Evolutionary conservation across 2,113 vertebrate genomes (phyloP), one percentile per base, ranked within the genome.

Genomic region (Sorex araneus): DNA sequence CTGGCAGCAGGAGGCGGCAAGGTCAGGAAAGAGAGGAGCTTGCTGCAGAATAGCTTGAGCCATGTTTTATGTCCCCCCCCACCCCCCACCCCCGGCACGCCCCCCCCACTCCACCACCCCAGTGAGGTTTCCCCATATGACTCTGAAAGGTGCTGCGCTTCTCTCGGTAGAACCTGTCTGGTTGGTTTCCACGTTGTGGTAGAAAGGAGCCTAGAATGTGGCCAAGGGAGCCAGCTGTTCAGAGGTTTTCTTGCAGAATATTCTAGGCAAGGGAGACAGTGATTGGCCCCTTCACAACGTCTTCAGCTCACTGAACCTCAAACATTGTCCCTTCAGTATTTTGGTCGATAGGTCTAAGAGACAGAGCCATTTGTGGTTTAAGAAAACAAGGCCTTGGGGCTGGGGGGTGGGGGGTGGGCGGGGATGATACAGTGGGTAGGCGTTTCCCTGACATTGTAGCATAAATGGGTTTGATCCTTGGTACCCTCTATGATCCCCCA

Each of bases 31-130:
- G 60, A 54, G 18, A 50, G 45, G 18, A 91, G 83, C 54, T 4
- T 83, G 60, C 74, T 83, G 60, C 74, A 82, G 54, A 73, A 63
- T 54, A 16, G 19, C 21, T 16, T 28, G 6, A 88, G 92, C 27
- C 64, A 43, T 75, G 7, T 79, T 92, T 92, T 77, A 66, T 57
- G 79, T 73, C 54, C 76, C 94, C 75, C 66, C 8, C 54, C 54
- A 6, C 47, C 47, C 47, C 47, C 6, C 11, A 47, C 45, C 6
- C 45, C 45, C 45, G 45, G 6, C 11, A n/a, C n/a, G n/a, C n/a
- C n/a, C 40, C 40, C 40, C 40, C 40, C 3, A 40, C 40, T 40
- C 40, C 40, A 40, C 50, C 50, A 11, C 50, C 8, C 25, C 16
- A 21, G 1, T 36, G 74, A 76, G 60, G 36, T 78, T 90, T 30